phyloP scores from a whole-genome alignment of 1,140 invertebrate species.

The Drosophila ogumai region DNA sequence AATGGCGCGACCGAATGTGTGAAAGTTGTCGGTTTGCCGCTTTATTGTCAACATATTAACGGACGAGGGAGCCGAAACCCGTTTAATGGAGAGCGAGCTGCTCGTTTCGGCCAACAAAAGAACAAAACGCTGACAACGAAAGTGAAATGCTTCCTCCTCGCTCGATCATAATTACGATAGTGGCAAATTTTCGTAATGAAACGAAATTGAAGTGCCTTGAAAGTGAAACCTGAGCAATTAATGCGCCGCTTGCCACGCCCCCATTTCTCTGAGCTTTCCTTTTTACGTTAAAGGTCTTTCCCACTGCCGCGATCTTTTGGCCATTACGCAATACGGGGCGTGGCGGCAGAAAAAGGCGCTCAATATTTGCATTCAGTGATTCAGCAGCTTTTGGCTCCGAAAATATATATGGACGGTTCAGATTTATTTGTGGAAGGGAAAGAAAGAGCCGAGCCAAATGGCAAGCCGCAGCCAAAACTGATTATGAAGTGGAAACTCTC shows the following conservation, averaged over 20 bases:
- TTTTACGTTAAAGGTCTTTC: slow-evolving; percentile 23
- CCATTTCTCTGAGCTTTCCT: slow-evolving; percentile 43
- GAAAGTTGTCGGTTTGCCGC: slow-evolving; percentile 77
- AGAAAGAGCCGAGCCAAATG: slow-evolving; percentile 38
- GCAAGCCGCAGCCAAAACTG: slow-evolving; percentile 51
- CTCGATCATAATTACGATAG: slow-evolving; percentile 73
- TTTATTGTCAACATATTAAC: slow-evolving; percentile 80
- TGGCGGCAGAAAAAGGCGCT: slow-evolving; percentile 49
- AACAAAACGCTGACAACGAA: slow-evolving; percentile 70
- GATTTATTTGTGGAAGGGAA: slow-evolving; percentile 28
- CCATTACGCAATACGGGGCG: slow-evolving; percentile 69
- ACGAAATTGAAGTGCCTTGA: slow-evolving; percentile 74
- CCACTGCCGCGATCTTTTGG: slow-evolving; percentile 18
- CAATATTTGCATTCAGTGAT: slow-evolving; percentile 63
- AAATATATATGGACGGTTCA: not conserved
- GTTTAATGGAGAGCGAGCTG: slow-evolving; percentile 55
- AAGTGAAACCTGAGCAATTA: slow-evolving; percentile 81
- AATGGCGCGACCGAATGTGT: slow-evolving; percentile 62
- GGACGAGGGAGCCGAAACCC: slow-evolving; percentile 46
- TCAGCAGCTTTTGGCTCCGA: slow-evolving; percentile 5
- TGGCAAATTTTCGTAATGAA: slow-evolving; percentile 75
- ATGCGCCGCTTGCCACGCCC: slow-evolving; percentile 51
- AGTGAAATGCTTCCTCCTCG: slow-evolving; percentile 69
- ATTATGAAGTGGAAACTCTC: slow-evolving; percentile 81
- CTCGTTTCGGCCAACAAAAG: slow-evolving; percentile 74